Base-by-base conservation (phyloP, 2,888 invertebrate species). In the Cremastinae sp. region DNA sequence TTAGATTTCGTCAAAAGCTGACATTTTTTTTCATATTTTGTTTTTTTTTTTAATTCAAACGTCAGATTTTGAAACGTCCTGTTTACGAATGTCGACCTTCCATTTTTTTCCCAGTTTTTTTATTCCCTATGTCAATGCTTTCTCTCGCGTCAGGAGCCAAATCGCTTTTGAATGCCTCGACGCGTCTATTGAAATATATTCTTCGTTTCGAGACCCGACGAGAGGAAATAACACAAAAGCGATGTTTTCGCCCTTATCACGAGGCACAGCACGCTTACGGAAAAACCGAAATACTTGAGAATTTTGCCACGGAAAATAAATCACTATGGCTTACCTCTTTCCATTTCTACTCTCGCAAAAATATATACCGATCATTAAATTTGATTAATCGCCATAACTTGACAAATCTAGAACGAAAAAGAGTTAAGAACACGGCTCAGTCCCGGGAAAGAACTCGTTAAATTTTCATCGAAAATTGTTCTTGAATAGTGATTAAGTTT, bases 111-210 rank as follows among this genome's bases (percentile, higher is more conserved):
- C 7, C 51, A 18, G 18, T n/a, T 14, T 8, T 20, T 51, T 64
- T 51, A 51, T 62, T n/a, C 20, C 37, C 20, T 37, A 22, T 9
- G 37, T 16, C 53, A 41, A 8, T 8, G 45, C 10, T 51, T 41
- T 18, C 37, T 39, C 28, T 59, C 56, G 53, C 58, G 16, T 16
- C 64, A 37, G 28, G 37, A 59, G 61, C 69, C 69, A 70, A 73
- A 73, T 76, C 76, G 64, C 73, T 65, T 70, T 59, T 65, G 59
- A 70, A 76, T 69, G 51, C 73, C 65, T 61, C 56, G 49, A 49
- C 73, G 69, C 59, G 37, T 73, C 73, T 35, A 76, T 76, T 65
- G 69, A 73, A 76, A 73, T 76, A 49, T 62, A 59, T 61, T 58
- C 18, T 43, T 20, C 61, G 9, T 18, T 18, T 45, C 43, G 18